phyloP scores from a whole-genome alignment of 30 jellyfish, hydroid and myxozoan genomes.

The Aurelia coerulea region DNA sequence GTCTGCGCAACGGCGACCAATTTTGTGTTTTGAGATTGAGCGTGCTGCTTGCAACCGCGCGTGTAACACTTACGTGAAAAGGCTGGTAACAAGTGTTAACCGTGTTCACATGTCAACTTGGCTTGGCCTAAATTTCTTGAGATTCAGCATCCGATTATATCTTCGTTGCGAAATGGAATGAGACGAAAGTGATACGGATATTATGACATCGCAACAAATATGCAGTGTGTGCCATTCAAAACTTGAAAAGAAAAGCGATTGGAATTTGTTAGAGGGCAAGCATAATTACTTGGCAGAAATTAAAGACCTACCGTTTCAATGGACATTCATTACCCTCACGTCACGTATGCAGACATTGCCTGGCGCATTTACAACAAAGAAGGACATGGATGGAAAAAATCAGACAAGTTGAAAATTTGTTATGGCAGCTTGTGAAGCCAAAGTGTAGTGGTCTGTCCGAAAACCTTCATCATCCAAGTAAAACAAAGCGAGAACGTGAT shows the following conservation, averaged over 20 bases:
- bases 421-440: too few species aligned
- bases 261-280: conserved; percentile 20
- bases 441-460: too few species aligned
- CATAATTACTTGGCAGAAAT: conserved; percentile 11
- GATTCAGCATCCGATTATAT: neutral
- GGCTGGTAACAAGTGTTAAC: too few species aligned
- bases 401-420: neutral
- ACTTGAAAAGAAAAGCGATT: neutral
- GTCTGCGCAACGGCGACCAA: too few species aligned
- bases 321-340: conserved; percentile 2
- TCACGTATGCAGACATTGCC: conserved; percentile 10
- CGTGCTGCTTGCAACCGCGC: too few species aligned
- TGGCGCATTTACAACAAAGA: neutral
- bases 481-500: too few species aligned
- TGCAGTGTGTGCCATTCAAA: conserved; percentile 5
- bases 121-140: neutral
- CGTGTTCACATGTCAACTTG: neutral
- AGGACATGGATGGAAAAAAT: neutral
- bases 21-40: too few species aligned
- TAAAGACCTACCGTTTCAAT: neutral
- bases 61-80: too few species aligned
- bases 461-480: too few species aligned
- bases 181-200: too few species aligned
- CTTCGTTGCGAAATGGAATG: neutral
- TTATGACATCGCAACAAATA: neutral